Conservation (phyloP, 2,888 invertebrate genomes). For the Aricia artaxerxes region DNA sequence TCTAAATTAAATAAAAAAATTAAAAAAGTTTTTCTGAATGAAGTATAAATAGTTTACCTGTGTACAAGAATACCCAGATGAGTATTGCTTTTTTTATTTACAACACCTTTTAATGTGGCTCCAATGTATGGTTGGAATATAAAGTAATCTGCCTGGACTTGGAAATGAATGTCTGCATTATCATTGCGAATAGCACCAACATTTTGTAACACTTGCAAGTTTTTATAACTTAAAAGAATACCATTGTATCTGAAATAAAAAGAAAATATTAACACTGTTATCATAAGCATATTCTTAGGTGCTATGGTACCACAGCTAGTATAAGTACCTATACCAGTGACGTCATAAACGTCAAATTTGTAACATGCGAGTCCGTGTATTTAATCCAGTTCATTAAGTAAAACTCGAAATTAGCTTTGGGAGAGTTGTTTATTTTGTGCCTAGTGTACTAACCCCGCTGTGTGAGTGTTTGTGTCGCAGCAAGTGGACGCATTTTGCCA, state of each 20-base stretch:
- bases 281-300: background rate
- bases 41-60: conserved; percentile 54
- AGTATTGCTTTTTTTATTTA: conserved; percentile 84
- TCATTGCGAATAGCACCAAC: conserved; percentile 82
- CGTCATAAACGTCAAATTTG: no score
- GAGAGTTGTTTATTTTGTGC: no score
- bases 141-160: conserved; percentile 85
- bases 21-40: background rate
- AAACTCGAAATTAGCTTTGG: no score
- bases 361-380: no score
- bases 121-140: conserved; percentile 82
- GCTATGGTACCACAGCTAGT: background rate
- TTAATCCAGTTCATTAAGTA: no score
- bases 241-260: conserved; percentile 81
- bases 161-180: conserved; percentile 82
- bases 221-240: conserved; percentile 84
- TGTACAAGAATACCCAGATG: conserved; percentile 86
- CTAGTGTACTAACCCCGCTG: no score
- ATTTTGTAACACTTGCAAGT: conserved; percentile 80
- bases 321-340: no score
- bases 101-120: conserved; percentile 81
- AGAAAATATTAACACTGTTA: background rate
- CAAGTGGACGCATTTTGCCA: no score
- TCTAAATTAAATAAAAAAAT: no score
- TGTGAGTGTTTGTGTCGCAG: no score